Conservation (phyloP, 2,113 vertebrate genomes). For the Hydrolagus affinis region DNA sequence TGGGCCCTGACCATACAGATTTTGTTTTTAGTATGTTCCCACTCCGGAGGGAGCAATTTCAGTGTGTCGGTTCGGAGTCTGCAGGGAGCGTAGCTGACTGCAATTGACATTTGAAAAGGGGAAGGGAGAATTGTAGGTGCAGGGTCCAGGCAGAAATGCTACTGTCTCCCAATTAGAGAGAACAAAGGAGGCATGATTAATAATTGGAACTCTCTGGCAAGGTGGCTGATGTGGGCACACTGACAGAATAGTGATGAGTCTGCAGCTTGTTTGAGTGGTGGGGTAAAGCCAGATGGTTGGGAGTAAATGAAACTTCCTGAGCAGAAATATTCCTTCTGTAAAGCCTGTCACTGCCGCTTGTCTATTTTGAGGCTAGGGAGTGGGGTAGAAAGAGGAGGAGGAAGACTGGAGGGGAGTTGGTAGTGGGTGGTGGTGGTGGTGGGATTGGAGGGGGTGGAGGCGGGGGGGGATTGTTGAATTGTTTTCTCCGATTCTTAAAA, state of each 20-base stretch:
- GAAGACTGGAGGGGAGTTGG: too few relatives aligned
- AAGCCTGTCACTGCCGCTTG: background rate
- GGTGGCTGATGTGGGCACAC: background rate
- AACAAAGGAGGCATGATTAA: background rate
- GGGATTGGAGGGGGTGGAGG: too few relatives aligned
- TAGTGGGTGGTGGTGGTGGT: too few relatives aligned
- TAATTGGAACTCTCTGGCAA: background rate
- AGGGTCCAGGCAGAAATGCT: background rate
- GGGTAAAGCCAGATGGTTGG: background rate
- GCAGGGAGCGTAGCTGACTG: background rate
- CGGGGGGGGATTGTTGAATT: background rate
- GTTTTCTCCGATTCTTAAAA: background rate
- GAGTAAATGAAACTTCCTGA: slow-evolving; percentile 12
- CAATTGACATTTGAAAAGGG: slow-evolving; percentile 9
- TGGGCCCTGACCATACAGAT: background rate
- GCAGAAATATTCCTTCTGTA: background rate
- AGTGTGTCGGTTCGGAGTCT: background rate
- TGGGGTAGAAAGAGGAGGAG: background rate
- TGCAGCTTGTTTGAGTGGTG: background rate
- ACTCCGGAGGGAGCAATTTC: background rate
- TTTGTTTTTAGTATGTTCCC: background rate
- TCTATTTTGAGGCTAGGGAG: background rate
- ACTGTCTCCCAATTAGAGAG: background rate
- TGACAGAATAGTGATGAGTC: background rate
- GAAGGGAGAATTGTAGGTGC: background rate